Evolutionary conservation across 2,888 invertebrate genomes (phyloP).

Genomic region (Lissonota sp.): DNA sequence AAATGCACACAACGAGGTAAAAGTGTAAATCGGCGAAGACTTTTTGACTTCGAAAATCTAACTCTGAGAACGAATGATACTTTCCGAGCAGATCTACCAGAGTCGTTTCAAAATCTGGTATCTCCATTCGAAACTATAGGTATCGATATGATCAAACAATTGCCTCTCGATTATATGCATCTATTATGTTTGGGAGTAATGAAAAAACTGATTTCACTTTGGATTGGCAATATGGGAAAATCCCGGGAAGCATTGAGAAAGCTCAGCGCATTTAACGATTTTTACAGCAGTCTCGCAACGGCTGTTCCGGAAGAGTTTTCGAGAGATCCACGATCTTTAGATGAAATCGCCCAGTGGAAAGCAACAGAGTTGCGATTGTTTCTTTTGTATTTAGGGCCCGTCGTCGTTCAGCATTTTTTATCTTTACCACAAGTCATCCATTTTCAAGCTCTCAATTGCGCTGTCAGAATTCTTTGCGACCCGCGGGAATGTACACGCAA

Average conservation of each 20-base stretch:
- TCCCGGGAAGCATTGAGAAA: conserved; percentile 13
- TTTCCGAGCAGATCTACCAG: conserved; percentile 28
- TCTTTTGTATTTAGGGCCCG: conserved; percentile 24
- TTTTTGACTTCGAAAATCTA: conserved; percentile 46
- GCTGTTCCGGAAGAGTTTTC: conserved; percentile 24
- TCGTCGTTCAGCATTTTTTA: neutral
- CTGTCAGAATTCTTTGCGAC: conserved; percentile 30
- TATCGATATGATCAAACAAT: conserved; percentile 43
- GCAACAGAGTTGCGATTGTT: conserved; percentile 35
- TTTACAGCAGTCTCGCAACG: conserved; percentile 1
- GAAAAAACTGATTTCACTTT: conserved; percentile 42
- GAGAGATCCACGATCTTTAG: conserved; percentile 14
- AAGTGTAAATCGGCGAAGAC: conserved; percentile 12
- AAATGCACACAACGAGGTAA: conserved; percentile 35
- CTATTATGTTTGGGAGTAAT: conserved; percentile 38
- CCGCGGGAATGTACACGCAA: conserved; percentile 27
- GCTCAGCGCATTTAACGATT: conserved; percentile 4
- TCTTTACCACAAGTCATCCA: conserved; percentile 13
- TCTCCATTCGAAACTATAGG: conserved; percentile 43
- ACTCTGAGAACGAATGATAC: conserved; percentile 34
- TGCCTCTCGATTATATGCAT: conserved; percentile 58
- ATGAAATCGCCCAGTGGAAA: conserved; percentile 27
- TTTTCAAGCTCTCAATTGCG: conserved; percentile 31
- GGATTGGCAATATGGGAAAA: conserved; percentile 18
- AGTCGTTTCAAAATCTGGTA: conserved; percentile 2